Evolutionary conservation across 1,140 invertebrate genomes (phyloP).

Genomic region (Helicoverpa armigera): DNA sequence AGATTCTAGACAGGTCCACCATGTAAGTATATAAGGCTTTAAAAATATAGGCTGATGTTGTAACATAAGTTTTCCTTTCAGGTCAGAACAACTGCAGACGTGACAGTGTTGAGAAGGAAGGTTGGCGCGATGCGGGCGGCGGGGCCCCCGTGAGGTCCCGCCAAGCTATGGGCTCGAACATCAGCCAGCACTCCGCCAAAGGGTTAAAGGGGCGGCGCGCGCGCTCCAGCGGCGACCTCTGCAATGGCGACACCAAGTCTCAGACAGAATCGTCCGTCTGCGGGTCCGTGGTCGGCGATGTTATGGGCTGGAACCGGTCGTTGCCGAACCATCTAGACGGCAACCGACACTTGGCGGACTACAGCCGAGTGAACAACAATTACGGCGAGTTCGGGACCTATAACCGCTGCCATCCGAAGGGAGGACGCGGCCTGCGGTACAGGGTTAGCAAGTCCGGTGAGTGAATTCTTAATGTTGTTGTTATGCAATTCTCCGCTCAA

Average conservation of each 20-base stretch:
- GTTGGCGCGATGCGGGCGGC: conserved; percentile 75
- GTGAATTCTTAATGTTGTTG: conserved; percentile 57
- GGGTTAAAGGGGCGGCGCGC: conserved; percentile 89
- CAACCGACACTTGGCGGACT: conserved; percentile 86
- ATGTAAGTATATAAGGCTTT: too few relatives aligned
- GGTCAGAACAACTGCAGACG: conserved; percentile 62
- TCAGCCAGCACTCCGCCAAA: conserved; percentile 90
- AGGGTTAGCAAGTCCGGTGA: conserved; percentile 84
- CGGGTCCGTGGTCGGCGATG: conserved; percentile 82
- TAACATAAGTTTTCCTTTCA: conserved; percentile 58
- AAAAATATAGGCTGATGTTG: not conserved
- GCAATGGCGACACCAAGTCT: conserved; percentile 91
- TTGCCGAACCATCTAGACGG: conserved; percentile 91
- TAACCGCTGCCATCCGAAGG: conserved; percentile 87
- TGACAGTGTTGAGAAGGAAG: conserved; percentile 56
- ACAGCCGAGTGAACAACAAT: conserved; percentile 89
- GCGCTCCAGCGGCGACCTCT: conserved; percentile 90
- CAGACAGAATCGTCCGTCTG: conserved; percentile 89
- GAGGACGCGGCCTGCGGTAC: conserved; percentile 82
- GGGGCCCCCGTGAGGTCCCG: conserved; percentile 81
- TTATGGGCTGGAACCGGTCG: conserved; percentile 86
- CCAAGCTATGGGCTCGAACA: conserved; percentile 90
- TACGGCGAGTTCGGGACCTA: conserved; percentile 87
- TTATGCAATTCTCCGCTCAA: not conserved
- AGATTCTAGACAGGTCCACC: too few relatives aligned